Conservation (phyloP, 2,888 invertebrate genomes). For the Agriotes lineatus region DNA sequence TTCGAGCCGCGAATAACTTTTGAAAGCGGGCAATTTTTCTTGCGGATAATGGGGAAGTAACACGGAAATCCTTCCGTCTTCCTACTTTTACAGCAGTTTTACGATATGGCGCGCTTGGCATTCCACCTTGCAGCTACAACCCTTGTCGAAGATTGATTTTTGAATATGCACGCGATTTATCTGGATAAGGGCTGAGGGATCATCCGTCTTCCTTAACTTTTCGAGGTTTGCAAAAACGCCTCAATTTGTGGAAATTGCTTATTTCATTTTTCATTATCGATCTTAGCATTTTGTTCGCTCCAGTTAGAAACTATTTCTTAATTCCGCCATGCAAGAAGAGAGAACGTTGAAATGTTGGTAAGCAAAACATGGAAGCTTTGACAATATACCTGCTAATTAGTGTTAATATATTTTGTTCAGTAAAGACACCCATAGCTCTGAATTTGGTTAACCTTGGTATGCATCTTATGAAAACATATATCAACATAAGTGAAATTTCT, state of each 20-base stretch:
- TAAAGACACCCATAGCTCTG: too few species aligned
- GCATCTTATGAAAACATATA: too few species aligned
- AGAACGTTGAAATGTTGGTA: too few species aligned
- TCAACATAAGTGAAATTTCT: too few species aligned
- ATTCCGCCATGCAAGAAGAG: too few species aligned
- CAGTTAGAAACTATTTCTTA: too few species aligned
- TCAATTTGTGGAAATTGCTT: not conserved
- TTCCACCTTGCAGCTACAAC: constrained; percentile 17
- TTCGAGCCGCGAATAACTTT: constrained; percentile 26
- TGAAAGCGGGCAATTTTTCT: constrained; percentile 33
- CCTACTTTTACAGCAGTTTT: constrained; percentile 32
- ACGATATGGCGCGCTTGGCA: constrained; percentile 29
- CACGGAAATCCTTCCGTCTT: constrained; percentile 37
- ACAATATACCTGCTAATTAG: too few species aligned
- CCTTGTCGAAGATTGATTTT: constrained; percentile 28
- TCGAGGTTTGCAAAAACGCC: not conserved
- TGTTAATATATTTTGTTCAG: too few species aligned
- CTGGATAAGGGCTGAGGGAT: not conserved
- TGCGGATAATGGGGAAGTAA: constrained; percentile 28
- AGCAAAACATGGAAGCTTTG: too few species aligned
- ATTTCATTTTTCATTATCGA: too few species aligned
- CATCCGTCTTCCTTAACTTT: not conserved
- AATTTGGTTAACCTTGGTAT: too few species aligned
- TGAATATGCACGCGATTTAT: constrained; percentile 28
- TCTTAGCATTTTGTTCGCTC: too few species aligned